phyloP scores from a whole-genome alignment of 2,888 invertebrate species.

The Scaptomyza parva region DNA sequence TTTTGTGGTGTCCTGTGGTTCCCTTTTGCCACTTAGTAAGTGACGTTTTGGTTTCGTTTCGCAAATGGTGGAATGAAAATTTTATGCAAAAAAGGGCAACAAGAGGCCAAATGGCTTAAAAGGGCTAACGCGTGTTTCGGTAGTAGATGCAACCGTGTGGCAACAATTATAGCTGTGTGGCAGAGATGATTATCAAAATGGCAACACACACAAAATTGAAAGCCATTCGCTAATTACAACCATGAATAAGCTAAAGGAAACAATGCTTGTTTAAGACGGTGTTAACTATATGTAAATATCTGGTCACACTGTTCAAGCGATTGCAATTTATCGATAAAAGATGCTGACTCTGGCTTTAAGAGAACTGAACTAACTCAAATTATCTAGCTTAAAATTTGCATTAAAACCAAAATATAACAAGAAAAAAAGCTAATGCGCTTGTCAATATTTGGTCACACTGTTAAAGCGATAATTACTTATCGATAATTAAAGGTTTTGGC shows the following conservation, averaged over 20 bases:
- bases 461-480: too few species aligned
- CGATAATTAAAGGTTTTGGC: too few species aligned
- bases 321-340: too few species aligned
- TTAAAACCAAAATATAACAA: too few species aligned
- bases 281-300: too few species aligned
- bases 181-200: background rate
- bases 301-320: too few species aligned
- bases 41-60: constrained; percentile 5
- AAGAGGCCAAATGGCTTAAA: background rate
- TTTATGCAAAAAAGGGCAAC: background rate
- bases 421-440: too few species aligned
- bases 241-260: constrained; percentile 2
- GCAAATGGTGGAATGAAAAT: background rate
- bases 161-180: constrained; percentile 9
- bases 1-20: background rate
- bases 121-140: background rate
- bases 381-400: too few species aligned
- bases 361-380: too few species aligned
- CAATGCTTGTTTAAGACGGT: too few species aligned
- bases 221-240: constrained; percentile 12
- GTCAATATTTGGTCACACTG: too few species aligned
- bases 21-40: constrained; percentile 22
- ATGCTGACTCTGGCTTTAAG: too few species aligned
- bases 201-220: background rate
- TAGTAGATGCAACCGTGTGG: constrained; percentile 6